Evolutionary conservation across 2,797 vertebrate species (phyloP).

Genomic region (Pseudomugil gertrudae): DNA sequence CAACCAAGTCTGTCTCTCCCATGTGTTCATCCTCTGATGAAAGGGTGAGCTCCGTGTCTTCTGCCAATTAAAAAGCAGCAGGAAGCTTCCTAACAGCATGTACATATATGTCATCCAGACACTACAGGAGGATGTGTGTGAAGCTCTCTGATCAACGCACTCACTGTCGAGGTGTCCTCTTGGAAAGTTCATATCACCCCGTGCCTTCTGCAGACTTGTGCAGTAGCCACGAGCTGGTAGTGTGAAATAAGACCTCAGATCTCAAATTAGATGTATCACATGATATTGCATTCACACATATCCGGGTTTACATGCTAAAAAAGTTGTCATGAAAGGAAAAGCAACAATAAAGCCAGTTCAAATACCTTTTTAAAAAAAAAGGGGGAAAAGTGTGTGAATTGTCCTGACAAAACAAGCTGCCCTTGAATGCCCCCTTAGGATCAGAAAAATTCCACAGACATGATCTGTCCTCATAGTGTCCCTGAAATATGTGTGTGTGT

Average conservation of each 20-base stretch:
- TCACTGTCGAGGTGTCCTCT: constrained; percentile 8
- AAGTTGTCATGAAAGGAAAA: background rate
- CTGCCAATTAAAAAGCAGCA: constrained; percentile 57
- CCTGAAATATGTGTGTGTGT: constrained; percentile 49
- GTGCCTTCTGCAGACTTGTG: background rate
- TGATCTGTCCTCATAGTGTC: constrained; percentile 54
- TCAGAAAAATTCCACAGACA: constrained; percentile 69
- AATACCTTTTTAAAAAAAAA: background rate
- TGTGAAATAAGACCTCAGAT: background rate
- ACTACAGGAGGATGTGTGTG: constrained; percentile 22
- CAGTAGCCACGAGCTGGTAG: background rate
- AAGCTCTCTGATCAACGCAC: constrained; percentile 13
- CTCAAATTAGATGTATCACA: background rate
- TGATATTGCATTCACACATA: background rate
- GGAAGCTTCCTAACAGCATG: constrained; percentile 38
- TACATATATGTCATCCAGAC: constrained; percentile 38
- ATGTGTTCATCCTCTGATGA: constrained; percentile 70
- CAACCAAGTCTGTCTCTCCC: constrained; percentile 60
- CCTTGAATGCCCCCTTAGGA: constrained; percentile 54
- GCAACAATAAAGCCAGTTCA: background rate
- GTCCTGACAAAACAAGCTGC: constrained; percentile 54
- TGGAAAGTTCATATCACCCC: background rate
- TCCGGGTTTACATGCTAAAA: background rate
- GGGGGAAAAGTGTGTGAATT: constrained; percentile 13
- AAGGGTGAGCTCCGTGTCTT: constrained; percentile 58